Conservation (phyloP, 92 coral and sea anemone species). For the Montipora capitata region DNA sequence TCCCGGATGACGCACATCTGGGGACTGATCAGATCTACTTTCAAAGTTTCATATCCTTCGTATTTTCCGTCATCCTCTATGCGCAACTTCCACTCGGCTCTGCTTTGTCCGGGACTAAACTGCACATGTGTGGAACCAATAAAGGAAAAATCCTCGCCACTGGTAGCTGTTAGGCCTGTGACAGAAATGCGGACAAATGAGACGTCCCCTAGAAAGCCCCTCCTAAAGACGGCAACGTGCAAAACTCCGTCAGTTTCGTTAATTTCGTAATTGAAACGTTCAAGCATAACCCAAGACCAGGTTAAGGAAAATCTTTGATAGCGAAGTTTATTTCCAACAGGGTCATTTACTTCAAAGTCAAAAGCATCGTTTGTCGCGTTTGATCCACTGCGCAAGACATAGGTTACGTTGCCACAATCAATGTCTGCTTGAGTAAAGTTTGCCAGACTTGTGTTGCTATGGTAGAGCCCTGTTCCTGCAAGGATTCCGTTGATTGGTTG, state of each 20-base stretch:
- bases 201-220: constrained; percentile 91
- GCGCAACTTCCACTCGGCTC: constrained; percentile 81
- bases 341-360: constrained; percentile 84
- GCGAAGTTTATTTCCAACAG: constrained; percentile 85
- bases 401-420: constrained; percentile 67
- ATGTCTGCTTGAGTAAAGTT: constrained; percentile 87
- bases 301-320: constrained; percentile 86
- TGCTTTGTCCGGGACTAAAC: constrained; percentile 93
- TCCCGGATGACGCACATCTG: constrained; percentile 86
- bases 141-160: constrained; percentile 77
- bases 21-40: constrained; percentile 80
- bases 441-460: constrained; percentile 48
- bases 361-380: constrained; percentile 94
- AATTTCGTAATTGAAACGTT: constrained; percentile 62
- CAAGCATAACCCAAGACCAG: constrained; percentile 94
- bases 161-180: constrained; percentile 77
- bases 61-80: constrained; percentile 81
- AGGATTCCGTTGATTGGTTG: constrained; percentile 83
- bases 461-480: constrained; percentile 32
- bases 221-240: constrained; percentile 68
- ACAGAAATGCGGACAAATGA: constrained; percentile 85
- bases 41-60: constrained; percentile 82
- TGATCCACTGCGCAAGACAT: constrained; percentile 70
- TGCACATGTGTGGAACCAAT: constrained; percentile 91
- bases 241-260: constrained; percentile 85